phyloP scores from a whole-genome alignment of 2,888 invertebrate species.

The Melikaiella ostensackeni region DNA sequence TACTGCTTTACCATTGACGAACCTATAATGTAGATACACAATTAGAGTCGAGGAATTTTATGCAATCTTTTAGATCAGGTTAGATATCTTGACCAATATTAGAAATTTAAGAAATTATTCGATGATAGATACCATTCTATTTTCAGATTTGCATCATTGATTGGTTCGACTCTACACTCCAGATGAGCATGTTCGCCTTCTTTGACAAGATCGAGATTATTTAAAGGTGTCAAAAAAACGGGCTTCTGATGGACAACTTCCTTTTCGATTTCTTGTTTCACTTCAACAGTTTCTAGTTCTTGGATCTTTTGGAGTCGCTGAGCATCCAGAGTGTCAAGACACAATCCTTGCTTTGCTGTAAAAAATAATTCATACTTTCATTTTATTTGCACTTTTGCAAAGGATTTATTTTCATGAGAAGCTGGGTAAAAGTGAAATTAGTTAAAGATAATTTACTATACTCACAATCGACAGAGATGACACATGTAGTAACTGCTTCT shows the following conservation, averaged over 20 bases:
- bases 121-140: slow-evolving; percentile 88
- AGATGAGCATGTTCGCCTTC: slow-evolving; percentile 95
- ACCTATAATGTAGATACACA: slow-evolving; percentile 73
- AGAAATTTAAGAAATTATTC: too few species aligned
- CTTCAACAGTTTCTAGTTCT: slow-evolving; percentile 89
- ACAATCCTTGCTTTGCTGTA: slow-evolving; percentile 89
- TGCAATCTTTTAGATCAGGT: not conserved
- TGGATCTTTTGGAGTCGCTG: slow-evolving; percentile 93
- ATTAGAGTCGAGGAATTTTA: slow-evolving; percentile 1
- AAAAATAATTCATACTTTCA: slow-evolving; percentile 22
- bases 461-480: slow-evolving; percentile 91
- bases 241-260: slow-evolving; percentile 90
- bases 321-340: slow-evolving; percentile 93
- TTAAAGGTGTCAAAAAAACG: slow-evolving; percentile 93
- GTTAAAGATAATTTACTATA: slow-evolving; percentile 50
- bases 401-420: not conserved
- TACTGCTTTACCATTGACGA: slow-evolving; percentile 94
- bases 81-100: not conserved
- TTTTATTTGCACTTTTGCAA: not conserved
- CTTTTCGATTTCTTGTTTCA: slow-evolving; percentile 86
- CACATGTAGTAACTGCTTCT: slow-evolving; percentile 95
- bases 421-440: not conserved
- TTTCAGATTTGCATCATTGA: slow-evolving; percentile 92
- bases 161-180: slow-evolving; percentile 94
- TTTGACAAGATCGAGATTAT: slow-evolving; percentile 90